Conservation (phyloP, 2,113 vertebrate genomes). For the Terrapene triunguis region DNA sequence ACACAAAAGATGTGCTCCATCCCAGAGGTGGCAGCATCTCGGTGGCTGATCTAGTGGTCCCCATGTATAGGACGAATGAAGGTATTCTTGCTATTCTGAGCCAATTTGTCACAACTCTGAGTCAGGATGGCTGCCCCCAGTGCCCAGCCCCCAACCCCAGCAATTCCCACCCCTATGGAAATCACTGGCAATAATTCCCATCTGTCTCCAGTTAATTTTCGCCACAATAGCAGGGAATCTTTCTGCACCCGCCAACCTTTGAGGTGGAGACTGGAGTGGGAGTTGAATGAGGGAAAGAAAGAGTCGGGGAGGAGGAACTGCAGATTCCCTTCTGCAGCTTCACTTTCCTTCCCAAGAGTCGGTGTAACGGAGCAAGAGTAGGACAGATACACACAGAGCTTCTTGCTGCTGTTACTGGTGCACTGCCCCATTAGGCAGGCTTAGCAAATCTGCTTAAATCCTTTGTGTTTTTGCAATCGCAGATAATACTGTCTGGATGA, state of each 20-base stretch:
- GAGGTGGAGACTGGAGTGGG: neutral
- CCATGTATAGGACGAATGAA: neutral
- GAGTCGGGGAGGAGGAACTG: neutral
- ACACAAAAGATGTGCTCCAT: neutral
- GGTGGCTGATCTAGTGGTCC: neutral
- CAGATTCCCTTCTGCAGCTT: neutral
- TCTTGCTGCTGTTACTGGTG: neutral
- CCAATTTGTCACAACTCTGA: neutral
- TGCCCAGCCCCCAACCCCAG: neutral
- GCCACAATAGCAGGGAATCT: neutral
- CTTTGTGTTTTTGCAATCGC: neutral
- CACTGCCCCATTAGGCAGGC: neutral
- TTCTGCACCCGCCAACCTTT: neutral
- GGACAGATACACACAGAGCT: neutral
- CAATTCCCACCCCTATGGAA: neutral
- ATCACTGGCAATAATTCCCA: neutral
- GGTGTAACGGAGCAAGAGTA: neutral
- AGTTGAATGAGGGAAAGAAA: neutral
- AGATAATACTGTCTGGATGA: neutral
- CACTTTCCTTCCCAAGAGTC: neutral
- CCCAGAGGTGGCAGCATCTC: neutral
- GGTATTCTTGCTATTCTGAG: neutral
- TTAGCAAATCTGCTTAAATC: neutral
- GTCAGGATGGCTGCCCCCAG: neutral
- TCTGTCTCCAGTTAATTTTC: neutral